A percentile compares a stretch with the other conserved stretches of the same genome.
phyloP scores from a whole-genome alignment of 2,888 invertebrate genomes.

The Notodonta ziczac region DNA sequence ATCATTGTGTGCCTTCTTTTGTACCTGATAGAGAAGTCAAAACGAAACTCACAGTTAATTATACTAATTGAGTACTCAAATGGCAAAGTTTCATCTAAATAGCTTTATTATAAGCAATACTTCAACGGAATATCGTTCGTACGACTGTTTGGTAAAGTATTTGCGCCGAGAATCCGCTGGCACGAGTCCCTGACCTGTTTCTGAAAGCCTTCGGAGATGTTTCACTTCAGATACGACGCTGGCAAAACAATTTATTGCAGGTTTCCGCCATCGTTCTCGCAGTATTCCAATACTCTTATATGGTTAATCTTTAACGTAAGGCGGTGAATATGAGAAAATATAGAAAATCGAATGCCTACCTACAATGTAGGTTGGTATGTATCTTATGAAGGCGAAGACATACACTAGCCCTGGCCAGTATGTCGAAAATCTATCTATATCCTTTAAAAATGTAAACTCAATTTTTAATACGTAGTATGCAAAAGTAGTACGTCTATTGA shows the following conservation, averaged over 20 bases:
- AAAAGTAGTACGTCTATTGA: no score
- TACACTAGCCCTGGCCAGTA: no score
- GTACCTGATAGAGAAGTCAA: no score
- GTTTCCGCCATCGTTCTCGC: constrained; percentile 20
- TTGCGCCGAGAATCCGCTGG: constrained; percentile 43
- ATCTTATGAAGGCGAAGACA: no score
- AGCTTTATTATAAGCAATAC: constrained; percentile 27
- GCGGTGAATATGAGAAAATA: background rate
- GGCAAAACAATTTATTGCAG: constrained; percentile 55
- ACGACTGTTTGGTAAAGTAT: constrained; percentile 35
- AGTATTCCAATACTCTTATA: background rate
- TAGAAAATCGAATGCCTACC: no score
- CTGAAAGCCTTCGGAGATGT: constrained; percentile 58
- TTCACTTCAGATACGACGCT: constrained; percentile 56
- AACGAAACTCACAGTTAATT: background rate
- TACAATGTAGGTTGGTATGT: no score
- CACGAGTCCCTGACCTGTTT: constrained; percentile 64
- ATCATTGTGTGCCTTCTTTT: no score
- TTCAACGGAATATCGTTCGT: background rate
- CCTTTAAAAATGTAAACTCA: no score
- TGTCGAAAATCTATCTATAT: no score
- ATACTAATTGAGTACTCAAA: background rate
- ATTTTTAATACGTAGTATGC: no score
- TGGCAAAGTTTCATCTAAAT: constrained; percentile 18
- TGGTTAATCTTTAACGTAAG: background rate